These are phyloP conservation scores for Antechinus flavipes DNA, from an alignment of 2,113 vertebrate species.

Conservation along the genomic window DNA sequence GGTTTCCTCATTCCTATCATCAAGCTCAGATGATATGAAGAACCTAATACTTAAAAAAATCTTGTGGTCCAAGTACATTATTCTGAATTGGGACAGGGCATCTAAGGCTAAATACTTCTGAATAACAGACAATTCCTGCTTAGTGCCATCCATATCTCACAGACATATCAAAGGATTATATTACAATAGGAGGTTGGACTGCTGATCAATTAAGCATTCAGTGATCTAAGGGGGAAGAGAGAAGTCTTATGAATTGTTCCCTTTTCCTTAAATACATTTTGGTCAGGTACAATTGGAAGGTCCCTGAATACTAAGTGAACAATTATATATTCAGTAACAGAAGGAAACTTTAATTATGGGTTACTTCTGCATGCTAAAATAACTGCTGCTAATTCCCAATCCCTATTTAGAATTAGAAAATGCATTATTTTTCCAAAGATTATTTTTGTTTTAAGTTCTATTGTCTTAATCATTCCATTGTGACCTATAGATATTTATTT, in stretches of 20 bases:
- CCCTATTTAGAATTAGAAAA: neutral
- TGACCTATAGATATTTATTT: neutral
- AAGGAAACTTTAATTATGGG: neutral
- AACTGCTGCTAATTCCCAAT: neutral
- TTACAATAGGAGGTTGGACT: neutral
- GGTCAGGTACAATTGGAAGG: neutral
- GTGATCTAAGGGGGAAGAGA: neutral
- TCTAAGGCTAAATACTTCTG: neutral
- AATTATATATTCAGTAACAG: neutral
- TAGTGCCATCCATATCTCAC: neutral
- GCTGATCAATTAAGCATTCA: neutral
- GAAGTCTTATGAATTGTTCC: neutral
- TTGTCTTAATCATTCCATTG: neutral
- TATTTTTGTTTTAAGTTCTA: neutral
- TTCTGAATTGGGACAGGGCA: neutral
- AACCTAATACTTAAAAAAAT: neutral
- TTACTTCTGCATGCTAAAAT: neutral
- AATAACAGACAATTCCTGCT: neutral
- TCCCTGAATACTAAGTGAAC: neutral
- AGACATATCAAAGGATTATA: neutral
- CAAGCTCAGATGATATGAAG: neutral
- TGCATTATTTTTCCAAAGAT: neutral
- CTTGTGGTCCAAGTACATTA: neutral
- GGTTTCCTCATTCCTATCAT: neutral
- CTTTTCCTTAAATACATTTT: neutral